Base-by-base conservation (phyloP, 2,888 invertebrate species). In the Meandrusa payeni region DNA sequence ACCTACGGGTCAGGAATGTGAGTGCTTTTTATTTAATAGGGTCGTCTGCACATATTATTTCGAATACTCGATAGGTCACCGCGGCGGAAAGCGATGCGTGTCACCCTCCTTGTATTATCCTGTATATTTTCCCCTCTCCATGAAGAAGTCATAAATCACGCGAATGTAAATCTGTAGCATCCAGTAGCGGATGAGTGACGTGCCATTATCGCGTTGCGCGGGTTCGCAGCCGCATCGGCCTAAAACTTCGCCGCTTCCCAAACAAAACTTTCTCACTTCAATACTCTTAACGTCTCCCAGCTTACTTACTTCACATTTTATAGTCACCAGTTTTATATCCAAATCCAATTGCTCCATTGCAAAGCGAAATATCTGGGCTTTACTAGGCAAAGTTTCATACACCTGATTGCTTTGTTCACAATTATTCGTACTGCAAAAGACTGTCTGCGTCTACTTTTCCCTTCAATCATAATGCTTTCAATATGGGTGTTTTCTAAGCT, bases 121-220 rank as follows among this genome's bases (percentile, higher is more conserved):
- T 76, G 76, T 79, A 75, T 61, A 78, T 77, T 77, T 77, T 75
- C 74, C 79, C 77, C 79, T 80, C 78, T 82, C 69, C 76, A 86
- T 85, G 79, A 86, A 86, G 82, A 77, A 81, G 80, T 78, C 83
- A 83, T 87, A 86, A 86, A 87, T 87, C 85, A 86, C 73, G 57
- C 57, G 78, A 71, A 86, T 86, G 85, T 86, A 87, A 85, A 86
- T 87, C 86, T 85, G 83, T 77, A 82, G 71, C 80, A 79, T 77
- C 80, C 79, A 81, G 74, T 68, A 69, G 66, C 70, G 77, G 78
- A 71, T 86, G 87, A 87, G 76, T 87, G 86, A 86, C 86, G 75
- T 71, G 67, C 85, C 86, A 86, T 87, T 87, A 87, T 83, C 82
- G 74, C 73, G 56, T 48, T 56, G 52, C 61, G 57, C 54, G 61